A percentile compares a stretch with the other conserved stretches of the same genome.
These are phyloP conservation scores for Percina caprodes DNA, from an alignment of 2,113 vertebrate genomes.

Conservation along the genomic window DNA sequence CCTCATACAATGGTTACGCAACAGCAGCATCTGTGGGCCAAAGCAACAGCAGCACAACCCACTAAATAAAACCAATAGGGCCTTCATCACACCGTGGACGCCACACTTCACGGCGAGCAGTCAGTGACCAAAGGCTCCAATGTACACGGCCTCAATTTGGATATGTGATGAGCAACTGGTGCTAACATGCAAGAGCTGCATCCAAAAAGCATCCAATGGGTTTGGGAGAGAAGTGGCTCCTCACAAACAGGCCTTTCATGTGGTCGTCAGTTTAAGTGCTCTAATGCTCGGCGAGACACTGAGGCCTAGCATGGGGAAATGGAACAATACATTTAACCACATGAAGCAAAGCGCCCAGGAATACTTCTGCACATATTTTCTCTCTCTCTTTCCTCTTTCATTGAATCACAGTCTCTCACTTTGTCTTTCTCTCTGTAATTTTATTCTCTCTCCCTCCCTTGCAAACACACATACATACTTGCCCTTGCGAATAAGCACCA, in stretches of 20 bases:
- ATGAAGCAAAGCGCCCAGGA: slow-evolving; percentile 77
- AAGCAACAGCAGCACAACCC: slow-evolving; percentile 66
- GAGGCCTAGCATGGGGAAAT: slow-evolving; percentile 77
- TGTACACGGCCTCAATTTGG: slow-evolving; percentile 50
- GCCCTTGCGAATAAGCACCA: slow-evolving; percentile 50
- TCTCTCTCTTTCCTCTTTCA: slow-evolving; percentile 51
- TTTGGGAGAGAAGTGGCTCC: slow-evolving; percentile 74
- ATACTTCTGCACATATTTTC: slow-evolving; percentile 74
- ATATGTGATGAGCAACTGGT: slow-evolving; percentile 62
- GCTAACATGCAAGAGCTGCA: slow-evolving; percentile 75
- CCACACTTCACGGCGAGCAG: slow-evolving; percentile 52
- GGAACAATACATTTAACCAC: slow-evolving; percentile 84
- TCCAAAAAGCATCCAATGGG: slow-evolving; percentile 72
- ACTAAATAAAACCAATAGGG: slow-evolving; percentile 63
- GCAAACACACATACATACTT: slow-evolving; percentile 39
- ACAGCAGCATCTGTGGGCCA: slow-evolving; percentile 58
- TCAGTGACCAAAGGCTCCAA: slow-evolving; percentile 50
- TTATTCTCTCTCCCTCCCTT: slow-evolving; percentile 36
- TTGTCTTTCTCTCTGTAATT: slow-evolving; percentile 58
- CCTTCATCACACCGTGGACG: slow-evolving; percentile 56
- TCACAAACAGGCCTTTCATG: slow-evolving; percentile 82
- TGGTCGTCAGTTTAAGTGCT: slow-evolving; percentile 78
- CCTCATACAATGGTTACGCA: slow-evolving; percentile 64
- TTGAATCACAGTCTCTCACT: slow-evolving; percentile 60
- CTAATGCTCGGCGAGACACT: slow-evolving; percentile 83